These are phyloP conservation scores for Cynopterus sphinx DNA, from an alignment of 2,797 vertebrate genomes.

Conservation along the genomic window DNA sequence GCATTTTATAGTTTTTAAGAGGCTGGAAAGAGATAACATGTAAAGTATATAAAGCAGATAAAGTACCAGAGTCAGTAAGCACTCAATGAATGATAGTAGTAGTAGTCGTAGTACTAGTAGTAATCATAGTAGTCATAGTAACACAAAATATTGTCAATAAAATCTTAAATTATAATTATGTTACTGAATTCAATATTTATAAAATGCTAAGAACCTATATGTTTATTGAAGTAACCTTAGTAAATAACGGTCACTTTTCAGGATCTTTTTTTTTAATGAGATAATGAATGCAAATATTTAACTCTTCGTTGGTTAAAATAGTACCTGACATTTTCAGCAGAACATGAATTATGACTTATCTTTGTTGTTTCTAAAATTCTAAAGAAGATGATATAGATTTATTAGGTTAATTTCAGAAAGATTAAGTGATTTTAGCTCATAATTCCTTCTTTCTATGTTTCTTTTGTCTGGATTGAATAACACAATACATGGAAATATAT, in stretches of 20 bases:
- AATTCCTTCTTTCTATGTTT: slow-evolving; percentile 2
- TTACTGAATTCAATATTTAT: slow-evolving; percentile 26
- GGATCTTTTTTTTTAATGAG: not conserved
- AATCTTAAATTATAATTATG: slow-evolving; percentile 10
- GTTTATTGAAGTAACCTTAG: slow-evolving; percentile 29
- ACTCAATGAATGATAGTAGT: not conserved
- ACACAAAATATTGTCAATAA: not conserved
- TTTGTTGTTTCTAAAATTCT: slow-evolving; percentile 17
- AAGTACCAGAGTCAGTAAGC: not conserved
- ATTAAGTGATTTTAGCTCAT: slow-evolving; percentile 10
- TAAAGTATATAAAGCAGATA: not conserved
- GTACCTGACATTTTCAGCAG: slow-evolving; percentile 2
- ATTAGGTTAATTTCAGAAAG: slow-evolving; percentile 66
- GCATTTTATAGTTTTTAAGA: not conserved
- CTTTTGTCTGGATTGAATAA: not conserved
- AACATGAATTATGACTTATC: slow-evolving; percentile 5
- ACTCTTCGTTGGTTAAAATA: slow-evolving; percentile 4
- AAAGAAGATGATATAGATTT: not conserved
- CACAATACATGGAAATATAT: not conserved
- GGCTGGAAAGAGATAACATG: slow-evolving; percentile 25
- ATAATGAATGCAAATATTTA: slow-evolving; percentile 50
- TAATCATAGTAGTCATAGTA: not conserved
- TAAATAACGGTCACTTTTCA: not conserved
- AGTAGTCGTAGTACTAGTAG: not conserved
- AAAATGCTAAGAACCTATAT: slow-evolving; percentile 34